Base-by-base conservation (phyloP, 2,113 vertebrate species). In the Chlorodrepanis virens region DNA sequence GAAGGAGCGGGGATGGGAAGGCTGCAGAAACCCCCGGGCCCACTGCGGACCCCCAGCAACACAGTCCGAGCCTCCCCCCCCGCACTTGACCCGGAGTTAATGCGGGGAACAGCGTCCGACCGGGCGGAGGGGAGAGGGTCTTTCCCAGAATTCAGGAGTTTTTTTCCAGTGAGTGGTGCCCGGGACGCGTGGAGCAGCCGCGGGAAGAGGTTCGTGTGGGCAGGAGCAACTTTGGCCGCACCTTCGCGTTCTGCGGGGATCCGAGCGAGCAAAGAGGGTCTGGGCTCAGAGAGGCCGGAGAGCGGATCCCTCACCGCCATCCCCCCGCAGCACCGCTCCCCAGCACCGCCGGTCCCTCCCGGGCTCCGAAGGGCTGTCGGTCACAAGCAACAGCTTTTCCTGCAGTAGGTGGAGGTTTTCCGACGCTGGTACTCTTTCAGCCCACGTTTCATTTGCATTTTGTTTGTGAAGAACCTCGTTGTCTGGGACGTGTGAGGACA, bases 301-400 rank as follows among this genome's bases (percentile, higher is more conserved):
- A 47, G 39, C 0, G 20, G 5, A 25, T 54, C 56, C 54, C 21
- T 2, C 2, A 1, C 3, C 1, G 42, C 11, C 50, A 1, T 13
- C 12, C 11, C 14, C 13, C 11, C 3, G 3, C 42, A n/a, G 45
- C 68, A 2, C 35, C 5, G 4, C 67, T n/a, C 25, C 6, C 2
- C 57, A 3, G 4, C 28, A 0, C 4, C 23, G 10, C 33, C 0
- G 8, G 3, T 47, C 52, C 5, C 29, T 15, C 29, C 33, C 27
- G 16, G 47, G 14, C 42, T 75, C 60, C 35, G 0, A 29, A 33
- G 67, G 24, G 37, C 44, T 31, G 10, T 11, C 6, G 22, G 12
- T 19, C 18, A 21, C 39, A 37, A 65, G 19, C 13, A 25, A 18
- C 20, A 19, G 3, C 49, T 88, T 86, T 70, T 47, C 40, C 87